Percentiles rank a stretch among this genome's conserved stretches.
phyloP scores from a whole-genome alignment of 2,797 vertebrate genomes.

The Hydrocynus forskahlii region DNA sequence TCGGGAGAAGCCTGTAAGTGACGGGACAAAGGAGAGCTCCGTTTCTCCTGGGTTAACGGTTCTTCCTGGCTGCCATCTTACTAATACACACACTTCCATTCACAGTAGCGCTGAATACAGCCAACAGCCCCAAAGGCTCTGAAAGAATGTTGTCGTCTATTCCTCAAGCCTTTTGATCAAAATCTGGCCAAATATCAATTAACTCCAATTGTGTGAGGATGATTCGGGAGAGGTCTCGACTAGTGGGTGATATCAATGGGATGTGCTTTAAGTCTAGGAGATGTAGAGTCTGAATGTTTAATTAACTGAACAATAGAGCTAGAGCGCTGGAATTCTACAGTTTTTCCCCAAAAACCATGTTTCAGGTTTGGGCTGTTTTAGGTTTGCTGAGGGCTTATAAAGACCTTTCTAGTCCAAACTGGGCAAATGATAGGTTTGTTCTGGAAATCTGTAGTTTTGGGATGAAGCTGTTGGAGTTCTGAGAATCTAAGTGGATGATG shows the following conservation, averaged over 20 bases:
- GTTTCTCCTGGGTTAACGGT: constrained; percentile 42
- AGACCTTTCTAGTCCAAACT: not conserved
- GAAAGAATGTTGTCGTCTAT: constrained; percentile 31
- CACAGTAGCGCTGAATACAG: constrained; percentile 30
- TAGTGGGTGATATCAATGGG: not conserved
- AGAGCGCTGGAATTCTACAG: not conserved
- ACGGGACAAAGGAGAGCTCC: constrained; percentile 55
- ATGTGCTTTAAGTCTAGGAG: not conserved
- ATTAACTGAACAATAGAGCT: constrained; percentile 25
- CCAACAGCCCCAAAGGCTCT: constrained; percentile 30
- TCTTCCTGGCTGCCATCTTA: constrained; percentile 55
- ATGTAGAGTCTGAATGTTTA: constrained; percentile 23
- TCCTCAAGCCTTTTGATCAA: constrained; percentile 32
- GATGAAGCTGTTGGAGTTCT: not conserved
- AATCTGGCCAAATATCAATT: constrained; percentile 31
- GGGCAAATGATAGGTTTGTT: not conserved
- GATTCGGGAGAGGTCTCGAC: constrained; percentile 9
- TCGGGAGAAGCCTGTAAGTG: constrained; percentile 38
- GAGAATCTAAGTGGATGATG: too few species aligned
- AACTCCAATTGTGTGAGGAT: constrained; percentile 23
- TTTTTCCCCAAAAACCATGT: not conserved
- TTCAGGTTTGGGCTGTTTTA: not conserved
- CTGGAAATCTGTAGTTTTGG: not conserved
- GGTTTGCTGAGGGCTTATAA: not conserved
- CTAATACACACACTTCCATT: constrained; percentile 55